Conservation (phyloP, 1,140 invertebrate genomes). For the Zophobas atratus region DNA sequence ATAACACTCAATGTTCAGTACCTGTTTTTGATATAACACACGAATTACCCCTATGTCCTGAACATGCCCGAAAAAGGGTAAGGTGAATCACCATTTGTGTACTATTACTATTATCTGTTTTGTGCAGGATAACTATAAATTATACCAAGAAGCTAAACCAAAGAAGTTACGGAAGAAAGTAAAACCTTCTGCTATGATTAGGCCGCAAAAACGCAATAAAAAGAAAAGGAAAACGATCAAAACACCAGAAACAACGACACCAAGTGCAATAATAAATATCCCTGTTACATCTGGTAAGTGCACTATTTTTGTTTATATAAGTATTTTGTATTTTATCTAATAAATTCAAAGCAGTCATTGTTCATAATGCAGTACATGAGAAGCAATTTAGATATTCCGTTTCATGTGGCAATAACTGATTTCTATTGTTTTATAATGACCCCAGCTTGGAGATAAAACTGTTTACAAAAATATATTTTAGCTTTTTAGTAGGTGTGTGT, state of each 20-base stretch:
- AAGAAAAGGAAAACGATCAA: constrained; percentile 64
- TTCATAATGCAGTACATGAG: too few species aligned
- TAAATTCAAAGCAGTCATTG: too few species aligned
- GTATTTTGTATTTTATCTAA: too few species aligned
- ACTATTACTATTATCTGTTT: constrained; percentile 2
- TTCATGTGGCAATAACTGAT: too few species aligned
- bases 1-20: constrained; percentile 90
- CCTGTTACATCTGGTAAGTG: constrained; percentile 44
- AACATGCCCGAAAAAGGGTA: constrained; percentile 84
- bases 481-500: too few species aligned
- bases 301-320: not conserved
- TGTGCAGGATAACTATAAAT: constrained; percentile 82
- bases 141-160: constrained; percentile 81
- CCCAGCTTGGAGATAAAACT: too few species aligned
- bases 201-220: constrained; percentile 81
- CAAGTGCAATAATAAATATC: constrained; percentile 58
- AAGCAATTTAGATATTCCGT: too few species aligned
- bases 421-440: too few species aligned
- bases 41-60: constrained; percentile 86
- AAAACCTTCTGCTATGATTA: constrained; percentile 79
- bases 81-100: constrained; percentile 53
- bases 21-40: constrained; percentile 90
- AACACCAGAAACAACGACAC: constrained; percentile 49
- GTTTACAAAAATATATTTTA: too few species aligned
- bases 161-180: constrained; percentile 86